Base-by-base conservation (phyloP, 2,113 vertebrate species). In the Taxidea taxus region DNA sequence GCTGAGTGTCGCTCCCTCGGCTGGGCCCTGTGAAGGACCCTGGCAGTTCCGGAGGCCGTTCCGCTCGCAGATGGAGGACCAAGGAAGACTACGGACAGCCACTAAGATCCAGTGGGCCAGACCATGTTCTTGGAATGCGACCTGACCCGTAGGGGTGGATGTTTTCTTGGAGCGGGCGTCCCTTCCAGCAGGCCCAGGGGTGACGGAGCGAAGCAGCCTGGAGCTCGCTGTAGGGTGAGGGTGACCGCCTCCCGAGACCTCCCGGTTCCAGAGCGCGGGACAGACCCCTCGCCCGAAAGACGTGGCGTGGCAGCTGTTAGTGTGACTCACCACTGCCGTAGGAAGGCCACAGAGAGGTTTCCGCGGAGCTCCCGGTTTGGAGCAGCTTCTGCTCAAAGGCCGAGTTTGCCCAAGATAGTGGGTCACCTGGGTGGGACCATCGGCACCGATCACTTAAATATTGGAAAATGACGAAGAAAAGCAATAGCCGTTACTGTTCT, bases 281-380 rank as follows among this genome's bases (percentile, higher is more conserved):
- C 31, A n/a, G 21, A 2, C 4, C 44, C 6, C 25, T 34, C 29
- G 56, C 20, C 64, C 51, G 37, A 14, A 58, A 56, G 18, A 23
- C 27, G 44, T 8, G 9, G 8, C 13, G 14, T 14, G n/a, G 14
- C 29, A 20, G 25, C 29, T 8, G 13, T 47, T 51, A 25, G 34
- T 23, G 0, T 14, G 20, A 7, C 23, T 58, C 51, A 3, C 9
- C 1, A 1, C 1, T 27, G n/a, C 84, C 16, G 2, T 11, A 25
- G 72, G 70, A 81, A 56, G 44, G 72, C 58, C 44, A 15, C 21
- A 31, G 21, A 58, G 54, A 44, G 4, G 15, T 68, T 27, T 51
- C 47, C 56, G 7, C 1, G 25, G 34, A 62, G 15, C 62, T 2
- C 74, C 39, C 49, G 2, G 1, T 31, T 81, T 34, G 39, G 37